These are phyloP conservation scores for Prosopocoilus inquinatus DNA, from an alignment of 2,888 invertebrate species.

Conservation along the genomic window DNA sequence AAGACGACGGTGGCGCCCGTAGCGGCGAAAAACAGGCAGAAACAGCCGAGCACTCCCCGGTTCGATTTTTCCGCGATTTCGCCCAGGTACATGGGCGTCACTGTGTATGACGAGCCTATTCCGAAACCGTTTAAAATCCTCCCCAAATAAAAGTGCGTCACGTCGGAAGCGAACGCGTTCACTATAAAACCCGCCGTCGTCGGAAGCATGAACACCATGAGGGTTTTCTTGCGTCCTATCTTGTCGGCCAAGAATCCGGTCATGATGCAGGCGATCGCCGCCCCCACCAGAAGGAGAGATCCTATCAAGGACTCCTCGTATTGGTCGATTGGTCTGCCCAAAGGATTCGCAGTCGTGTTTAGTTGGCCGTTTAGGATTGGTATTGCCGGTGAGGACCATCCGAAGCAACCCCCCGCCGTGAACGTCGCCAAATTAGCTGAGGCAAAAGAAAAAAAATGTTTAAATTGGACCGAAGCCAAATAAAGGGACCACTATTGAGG, in stretches of 20 bases:
- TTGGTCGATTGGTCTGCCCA: slow-evolving; percentile 50
- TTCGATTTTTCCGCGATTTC: slow-evolving; percentile 79
- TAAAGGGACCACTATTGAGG: too few species aligned
- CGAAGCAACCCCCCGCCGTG: slow-evolving; percentile 46
- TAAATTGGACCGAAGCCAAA: too few species aligned
- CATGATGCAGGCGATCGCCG: slow-evolving; percentile 62
- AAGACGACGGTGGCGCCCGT: slow-evolving; percentile 48
- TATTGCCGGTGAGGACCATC: slow-evolving; percentile 45
- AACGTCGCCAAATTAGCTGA: slow-evolving; percentile 49
- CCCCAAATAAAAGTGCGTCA: slow-evolving; percentile 21
- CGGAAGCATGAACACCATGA: slow-evolving; percentile 62
- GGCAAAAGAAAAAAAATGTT: too few species aligned
- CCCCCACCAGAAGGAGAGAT: slow-evolving; percentile 65
- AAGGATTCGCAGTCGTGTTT: slow-evolving; percentile 45
- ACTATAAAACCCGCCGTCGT: slow-evolving; percentile 53
- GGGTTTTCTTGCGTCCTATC: slow-evolving; percentile 62
- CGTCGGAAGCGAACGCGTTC: slow-evolving; percentile 18
- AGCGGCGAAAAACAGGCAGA: slow-evolving; percentile 62
- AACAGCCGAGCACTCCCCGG: slow-evolving; percentile 78
- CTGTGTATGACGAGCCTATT: slow-evolving; percentile 66
- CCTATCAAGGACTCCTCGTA: slow-evolving; percentile 71
- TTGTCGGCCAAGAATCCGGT: slow-evolving; percentile 64
- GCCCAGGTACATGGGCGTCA: slow-evolving; percentile 80
- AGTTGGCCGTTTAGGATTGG: slow-evolving; percentile 38
- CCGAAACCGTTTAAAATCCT: slow-evolving; percentile 22